Percentiles rank a stretch among this genome's conserved stretches.
Evolutionary conservation across 2,888 invertebrate species (phyloP).

Genomic region (Erannis defoliaria): DNA sequence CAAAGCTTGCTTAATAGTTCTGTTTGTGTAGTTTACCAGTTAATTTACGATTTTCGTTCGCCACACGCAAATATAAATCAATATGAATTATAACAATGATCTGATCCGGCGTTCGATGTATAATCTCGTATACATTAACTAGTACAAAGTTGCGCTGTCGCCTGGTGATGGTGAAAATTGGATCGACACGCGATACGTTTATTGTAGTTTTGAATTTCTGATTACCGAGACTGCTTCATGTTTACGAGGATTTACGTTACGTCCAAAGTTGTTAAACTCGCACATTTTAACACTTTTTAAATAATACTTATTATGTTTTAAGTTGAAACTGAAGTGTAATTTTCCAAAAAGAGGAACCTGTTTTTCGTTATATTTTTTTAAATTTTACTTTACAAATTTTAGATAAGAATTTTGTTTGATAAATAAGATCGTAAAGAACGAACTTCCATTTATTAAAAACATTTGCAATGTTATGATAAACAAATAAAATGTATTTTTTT

Average conservation of each 20-base stretch:
- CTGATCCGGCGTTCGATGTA: constrained; percentile 70
- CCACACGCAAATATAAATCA: constrained; percentile 78
- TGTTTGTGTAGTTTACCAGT: constrained; percentile 64
- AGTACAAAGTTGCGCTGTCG: constrained; percentile 61
- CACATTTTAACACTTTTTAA: no score
- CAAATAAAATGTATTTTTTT: no score
- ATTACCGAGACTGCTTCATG: background rate
- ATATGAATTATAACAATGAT: constrained; percentile 80
- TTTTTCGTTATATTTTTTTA: no score
- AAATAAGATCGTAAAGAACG: no score
- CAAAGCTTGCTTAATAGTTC: constrained; percentile 51
- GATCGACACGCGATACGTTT: constrained; percentile 26
- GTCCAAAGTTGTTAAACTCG: no score
- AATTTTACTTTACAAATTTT: no score
- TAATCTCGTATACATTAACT: constrained; percentile 69
- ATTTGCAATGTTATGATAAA: no score
- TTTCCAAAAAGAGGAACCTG: no score
- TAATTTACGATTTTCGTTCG: constrained; percentile 74
- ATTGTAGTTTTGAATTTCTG: constrained; percentile 17
- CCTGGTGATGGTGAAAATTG: constrained; percentile 34
- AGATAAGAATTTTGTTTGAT: no score
- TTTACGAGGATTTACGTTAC: background rate
- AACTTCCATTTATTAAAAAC: no score
- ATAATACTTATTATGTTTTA: no score
- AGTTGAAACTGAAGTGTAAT: no score